These are phyloP conservation scores for Brachyhypopomus gauderio DNA, from an alignment of 2,113 vertebrate species.

Conservation along the genomic window DNA sequence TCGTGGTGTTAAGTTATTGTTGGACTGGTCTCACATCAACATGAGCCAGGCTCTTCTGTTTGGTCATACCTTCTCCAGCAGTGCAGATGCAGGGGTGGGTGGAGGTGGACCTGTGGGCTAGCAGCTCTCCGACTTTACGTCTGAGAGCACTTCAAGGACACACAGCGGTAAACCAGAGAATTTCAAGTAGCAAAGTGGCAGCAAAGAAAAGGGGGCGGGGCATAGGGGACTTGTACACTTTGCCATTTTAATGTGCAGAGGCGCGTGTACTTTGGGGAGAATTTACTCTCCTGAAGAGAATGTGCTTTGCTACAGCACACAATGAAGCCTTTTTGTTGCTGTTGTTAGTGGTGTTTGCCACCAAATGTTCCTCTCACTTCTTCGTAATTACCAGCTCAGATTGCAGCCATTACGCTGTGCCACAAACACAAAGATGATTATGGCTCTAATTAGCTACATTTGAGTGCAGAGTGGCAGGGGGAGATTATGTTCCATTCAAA, in stretches of 20 bases:
- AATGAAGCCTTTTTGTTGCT: slow-evolving; percentile 42
- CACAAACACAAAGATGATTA: slow-evolving; percentile 55
- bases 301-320: slow-evolving; percentile 30
- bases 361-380: slow-evolving; percentile 48
- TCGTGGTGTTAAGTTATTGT: slow-evolving; percentile 24
- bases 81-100: neutral
- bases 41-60: slow-evolving; percentile 15
- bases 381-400: slow-evolving; percentile 51
- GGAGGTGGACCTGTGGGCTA: neutral
- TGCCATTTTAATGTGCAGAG: neutral
- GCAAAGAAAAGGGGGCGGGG: neutral
- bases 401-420: slow-evolving; percentile 48
- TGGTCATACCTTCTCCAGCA: slow-evolving; percentile 17
- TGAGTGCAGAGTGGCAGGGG: slow-evolving; percentile 35
- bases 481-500: slow-evolving; percentile 43
- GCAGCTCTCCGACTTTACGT: slow-evolving; percentile 10
- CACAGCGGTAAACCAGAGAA: neutral
- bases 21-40: slow-evolving; percentile 29
- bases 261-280: slow-evolving; percentile 1
- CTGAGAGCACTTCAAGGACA: slow-evolving; percentile 16
- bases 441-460: slow-evolving; percentile 53
- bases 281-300: slow-evolving; percentile 35
- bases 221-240: neutral
- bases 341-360: slow-evolving; percentile 48
- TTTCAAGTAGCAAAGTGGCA: slow-evolving; percentile 30